These are phyloP conservation scores for Aquatica leii DNA, from an alignment of 2,888 invertebrate species.

Conservation along the genomic window DNA sequence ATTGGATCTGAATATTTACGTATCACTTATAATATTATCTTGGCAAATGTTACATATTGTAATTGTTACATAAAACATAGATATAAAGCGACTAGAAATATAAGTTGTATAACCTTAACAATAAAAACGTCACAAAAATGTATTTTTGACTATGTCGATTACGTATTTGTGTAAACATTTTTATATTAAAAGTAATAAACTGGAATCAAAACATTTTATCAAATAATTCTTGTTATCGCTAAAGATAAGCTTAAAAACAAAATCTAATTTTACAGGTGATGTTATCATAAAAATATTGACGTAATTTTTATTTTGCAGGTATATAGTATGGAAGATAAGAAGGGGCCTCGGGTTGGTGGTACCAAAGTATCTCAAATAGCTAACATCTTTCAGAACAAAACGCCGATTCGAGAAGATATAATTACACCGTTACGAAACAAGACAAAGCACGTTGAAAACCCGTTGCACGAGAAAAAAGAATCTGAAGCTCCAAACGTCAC, in stretches of 20 bases:
- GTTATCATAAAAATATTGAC: not conserved
- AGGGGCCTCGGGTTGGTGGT: slow-evolving; percentile 61
- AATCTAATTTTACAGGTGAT: not conserved
- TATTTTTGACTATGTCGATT: too few relatives aligned
- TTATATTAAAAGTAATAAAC: too few relatives aligned
- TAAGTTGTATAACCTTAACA: too few relatives aligned
- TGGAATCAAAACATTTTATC: too few relatives aligned
- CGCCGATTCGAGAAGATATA: slow-evolving; percentile 35
- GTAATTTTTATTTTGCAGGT: slow-evolving; percentile 13
- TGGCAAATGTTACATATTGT: too few relatives aligned
- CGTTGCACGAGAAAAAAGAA: slow-evolving; percentile 52
- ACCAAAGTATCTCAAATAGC: slow-evolving; percentile 92
- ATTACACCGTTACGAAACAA: slow-evolving; percentile 33
- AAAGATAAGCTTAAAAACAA: not conserved
- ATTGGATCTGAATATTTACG: too few relatives aligned
- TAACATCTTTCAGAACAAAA: slow-evolving; percentile 77
- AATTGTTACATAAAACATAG: too few relatives aligned
- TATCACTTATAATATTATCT: too few relatives aligned
- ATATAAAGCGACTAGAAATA: too few relatives aligned
- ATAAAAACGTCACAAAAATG: too few relatives aligned
- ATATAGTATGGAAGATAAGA: slow-evolving; percentile 57
- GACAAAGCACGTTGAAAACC: slow-evolving; percentile 45
- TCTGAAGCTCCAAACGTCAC: slow-evolving; percentile 62
- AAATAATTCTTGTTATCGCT: not conserved
- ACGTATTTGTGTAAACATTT: too few relatives aligned